Evolutionary conservation across 2,113 vertebrate genomes (phyloP).

Genomic region (Catharus bicknelli): DNA sequence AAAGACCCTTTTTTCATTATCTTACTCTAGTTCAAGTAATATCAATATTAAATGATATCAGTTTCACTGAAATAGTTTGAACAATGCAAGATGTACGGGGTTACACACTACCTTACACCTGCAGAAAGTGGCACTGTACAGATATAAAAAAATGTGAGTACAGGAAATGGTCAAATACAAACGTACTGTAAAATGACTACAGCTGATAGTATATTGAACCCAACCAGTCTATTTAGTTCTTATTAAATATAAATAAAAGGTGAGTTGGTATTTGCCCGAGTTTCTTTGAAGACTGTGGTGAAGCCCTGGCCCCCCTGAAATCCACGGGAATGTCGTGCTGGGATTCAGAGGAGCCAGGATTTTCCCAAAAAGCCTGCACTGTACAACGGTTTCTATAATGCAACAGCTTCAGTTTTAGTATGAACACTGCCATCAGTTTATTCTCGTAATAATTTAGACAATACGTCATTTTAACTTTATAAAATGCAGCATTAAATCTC

Average conservation of each 20-base stretch:
- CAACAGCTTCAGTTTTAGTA: slow-evolving; percentile 30
- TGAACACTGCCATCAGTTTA: slow-evolving; percentile 58
- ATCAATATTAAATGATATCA: slow-evolving; percentile 77
- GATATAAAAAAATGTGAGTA: slow-evolving; percentile 80
- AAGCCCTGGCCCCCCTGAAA: slow-evolving; percentile 20
- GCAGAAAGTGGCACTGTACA: slow-evolving; percentile 82
- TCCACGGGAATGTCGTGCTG: neutral
- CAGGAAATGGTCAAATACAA: slow-evolving; percentile 79
- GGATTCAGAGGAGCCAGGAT: slow-evolving; percentile 18
- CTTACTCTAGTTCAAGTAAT: slow-evolving; percentile 87
- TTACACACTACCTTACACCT: slow-evolving; percentile 76
- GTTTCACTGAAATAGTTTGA: slow-evolving; percentile 75
- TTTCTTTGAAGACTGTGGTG: slow-evolving; percentile 40
- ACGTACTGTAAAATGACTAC: slow-evolving; percentile 76
- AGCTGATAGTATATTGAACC: slow-evolving; percentile 66
- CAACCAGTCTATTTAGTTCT: slow-evolving; percentile 13
- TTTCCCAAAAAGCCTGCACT: neutral
- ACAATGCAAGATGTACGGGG: slow-evolving; percentile 76
- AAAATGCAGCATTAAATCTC: slow-evolving; percentile 77
- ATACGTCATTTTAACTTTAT: slow-evolving; percentile 60
- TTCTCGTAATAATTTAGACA: slow-evolving; percentile 51
- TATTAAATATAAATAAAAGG: slow-evolving; percentile 64
- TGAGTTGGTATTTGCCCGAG: slow-evolving; percentile 39
- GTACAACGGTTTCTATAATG: slow-evolving; percentile 1
- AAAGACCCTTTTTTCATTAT: slow-evolving; percentile 78